Conservation (phyloP, 2,888 invertebrate species). For the Apantesis nais region DNA sequence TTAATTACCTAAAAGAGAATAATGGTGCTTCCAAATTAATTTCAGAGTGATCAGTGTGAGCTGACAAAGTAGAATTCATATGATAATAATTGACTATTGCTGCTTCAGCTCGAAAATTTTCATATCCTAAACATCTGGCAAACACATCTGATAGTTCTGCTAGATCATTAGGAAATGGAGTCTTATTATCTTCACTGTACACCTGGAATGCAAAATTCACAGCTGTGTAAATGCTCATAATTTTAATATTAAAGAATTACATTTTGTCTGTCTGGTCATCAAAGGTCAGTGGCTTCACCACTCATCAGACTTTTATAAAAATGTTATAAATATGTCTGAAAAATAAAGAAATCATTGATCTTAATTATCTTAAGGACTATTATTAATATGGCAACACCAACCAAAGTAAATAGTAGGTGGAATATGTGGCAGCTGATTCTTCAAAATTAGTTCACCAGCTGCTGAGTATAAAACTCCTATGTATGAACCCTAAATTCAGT, state of each 20-base stretch:
- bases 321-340: too few species aligned
- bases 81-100: constrained; percentile 99
- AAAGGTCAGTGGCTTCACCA: too few species aligned
- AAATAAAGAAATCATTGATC: too few species aligned
- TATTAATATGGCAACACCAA: neutral
- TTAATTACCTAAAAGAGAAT: constrained; percentile 93
- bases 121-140: constrained; percentile 85
- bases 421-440: neutral
- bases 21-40: constrained; percentile 93
- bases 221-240: neutral
- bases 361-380: too few species aligned
- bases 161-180: constrained; percentile 91
- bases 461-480: neutral
- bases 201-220: constrained; percentile 72
- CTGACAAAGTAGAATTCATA: constrained; percentile 95
- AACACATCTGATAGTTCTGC: constrained; percentile 87
- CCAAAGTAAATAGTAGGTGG: neutral
- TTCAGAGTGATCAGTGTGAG: constrained; percentile 98
- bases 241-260: neutral
- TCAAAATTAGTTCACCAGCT: neutral
- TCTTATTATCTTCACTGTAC: constrained; percentile 89
- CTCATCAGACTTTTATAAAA: too few species aligned
- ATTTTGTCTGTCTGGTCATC: too few species aligned
- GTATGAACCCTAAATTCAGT: neutral
- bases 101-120: constrained; percentile 92